Conservation (phyloP, 2,888 invertebrate species). For the Dioctria linearis region DNA sequence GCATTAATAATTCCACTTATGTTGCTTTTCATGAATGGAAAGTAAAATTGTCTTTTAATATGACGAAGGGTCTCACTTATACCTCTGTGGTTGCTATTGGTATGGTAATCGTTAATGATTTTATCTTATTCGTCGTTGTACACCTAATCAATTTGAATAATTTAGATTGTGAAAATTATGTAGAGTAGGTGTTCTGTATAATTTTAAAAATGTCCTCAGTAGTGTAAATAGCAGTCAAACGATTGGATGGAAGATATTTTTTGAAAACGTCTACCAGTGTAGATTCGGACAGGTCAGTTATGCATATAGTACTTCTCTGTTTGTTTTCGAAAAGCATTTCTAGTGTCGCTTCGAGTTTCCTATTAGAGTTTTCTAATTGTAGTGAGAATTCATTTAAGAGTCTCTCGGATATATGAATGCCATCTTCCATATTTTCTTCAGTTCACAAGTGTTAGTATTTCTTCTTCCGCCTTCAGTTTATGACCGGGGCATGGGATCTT, state of each 20-base stretch:
- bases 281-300: not conserved
- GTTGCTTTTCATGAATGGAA: constrained; percentile 55
- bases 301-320: not conserved
- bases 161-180: not conserved
- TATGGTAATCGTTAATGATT: constrained; percentile 47
- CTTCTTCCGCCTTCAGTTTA: too few species aligned
- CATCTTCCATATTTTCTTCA: not conserved
- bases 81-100: constrained; percentile 51
- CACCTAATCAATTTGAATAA: not conserved
- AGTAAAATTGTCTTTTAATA: constrained; percentile 51
- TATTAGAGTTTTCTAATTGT: too few species aligned
- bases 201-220: too few species aligned
- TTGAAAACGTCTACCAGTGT: constrained; percentile 50
- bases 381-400: too few species aligned
- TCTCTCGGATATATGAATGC: not conserved
- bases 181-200: constrained; percentile 41
- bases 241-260: not conserved
- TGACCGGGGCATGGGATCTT: too few species aligned
- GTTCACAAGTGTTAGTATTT: too few species aligned
- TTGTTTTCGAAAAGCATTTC: too few species aligned
- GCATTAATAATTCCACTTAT: constrained; percentile 52
- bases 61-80: constrained; percentile 52
- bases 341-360: too few species aligned
- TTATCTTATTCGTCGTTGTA: constrained; percentile 39
- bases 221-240: too few species aligned